Evolutionary conservation across 2,113 vertebrate genomes (phyloP).

Genomic region (Leiothrix lutea): DNA sequence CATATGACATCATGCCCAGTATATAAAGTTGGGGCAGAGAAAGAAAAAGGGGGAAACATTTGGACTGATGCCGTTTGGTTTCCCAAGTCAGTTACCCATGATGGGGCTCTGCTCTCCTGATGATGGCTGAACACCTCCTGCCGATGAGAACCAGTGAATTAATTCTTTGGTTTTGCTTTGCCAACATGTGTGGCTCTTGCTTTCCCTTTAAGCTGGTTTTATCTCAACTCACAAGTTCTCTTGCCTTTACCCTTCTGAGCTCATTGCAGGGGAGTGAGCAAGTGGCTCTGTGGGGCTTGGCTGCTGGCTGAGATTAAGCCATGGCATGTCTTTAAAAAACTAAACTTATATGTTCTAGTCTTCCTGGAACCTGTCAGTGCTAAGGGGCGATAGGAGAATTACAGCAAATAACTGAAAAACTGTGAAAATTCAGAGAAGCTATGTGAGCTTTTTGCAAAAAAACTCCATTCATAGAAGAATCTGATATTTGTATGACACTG

Average conservation of each 20-base stretch:
- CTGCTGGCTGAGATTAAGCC: neutral
- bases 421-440: neutral
- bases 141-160: neutral
- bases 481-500: too few species aligned
- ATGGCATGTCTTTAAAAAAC: neutral
- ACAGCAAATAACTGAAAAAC: neutral
- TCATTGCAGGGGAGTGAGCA: rapidly evolving
- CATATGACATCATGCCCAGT: too few species aligned
- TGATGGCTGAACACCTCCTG: neutral
- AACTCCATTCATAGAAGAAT: neutral
- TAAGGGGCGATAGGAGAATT: neutral
- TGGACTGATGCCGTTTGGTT: neutral
- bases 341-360: neutral
- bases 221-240: neutral
- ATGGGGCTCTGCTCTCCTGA: neutral
- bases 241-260: neutral
- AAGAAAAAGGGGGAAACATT: rapidly evolving
- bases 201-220: neutral
- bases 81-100: neutral
- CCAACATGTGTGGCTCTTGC: neutral
- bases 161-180: neutral
- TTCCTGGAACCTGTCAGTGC: neutral
- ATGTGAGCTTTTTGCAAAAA: neutral
- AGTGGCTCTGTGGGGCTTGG: neutral
- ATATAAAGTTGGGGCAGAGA: neutral